Conservation (phyloP, 1,140 invertebrate species). For the Drosophila equinoxialis region DNA sequence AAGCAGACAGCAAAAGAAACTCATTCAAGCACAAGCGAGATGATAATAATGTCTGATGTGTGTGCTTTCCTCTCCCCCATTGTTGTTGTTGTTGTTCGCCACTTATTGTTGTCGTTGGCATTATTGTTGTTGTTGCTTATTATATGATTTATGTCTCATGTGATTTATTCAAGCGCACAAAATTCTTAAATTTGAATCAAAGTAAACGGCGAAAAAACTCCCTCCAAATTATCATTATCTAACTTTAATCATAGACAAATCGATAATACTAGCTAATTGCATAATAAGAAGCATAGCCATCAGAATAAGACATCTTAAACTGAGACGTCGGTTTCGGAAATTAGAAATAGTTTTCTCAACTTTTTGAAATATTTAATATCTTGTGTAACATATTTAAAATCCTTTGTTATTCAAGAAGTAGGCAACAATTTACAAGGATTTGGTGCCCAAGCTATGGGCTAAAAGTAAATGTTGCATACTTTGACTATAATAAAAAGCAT, state of each 20-base stretch:
- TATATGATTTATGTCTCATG: constrained; percentile 80
- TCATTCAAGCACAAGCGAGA: constrained; percentile 81
- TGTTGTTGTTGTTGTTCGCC: constrained; percentile 40
- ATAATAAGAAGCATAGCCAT: neutral
- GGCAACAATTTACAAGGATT: too few species aligned
- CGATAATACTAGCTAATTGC: neutral
- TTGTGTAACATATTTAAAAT: too few species aligned
- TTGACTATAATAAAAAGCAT: neutral
- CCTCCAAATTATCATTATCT: neutral
- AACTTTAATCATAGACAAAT: neutral
- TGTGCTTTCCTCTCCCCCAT: constrained; percentile 55
- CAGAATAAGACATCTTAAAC: too few species aligned
- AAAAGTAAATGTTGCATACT: too few species aligned
- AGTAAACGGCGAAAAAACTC: neutral
- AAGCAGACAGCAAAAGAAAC: constrained; percentile 58
- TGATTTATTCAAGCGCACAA: constrained; percentile 80
- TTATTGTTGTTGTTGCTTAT: constrained; percentile 39
- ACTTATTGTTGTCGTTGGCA: constrained; percentile 41
- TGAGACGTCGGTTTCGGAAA: too few species aligned
- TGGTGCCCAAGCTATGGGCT: too few species aligned
- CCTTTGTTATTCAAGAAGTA: too few species aligned
- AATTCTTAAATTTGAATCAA: constrained; percentile 68
- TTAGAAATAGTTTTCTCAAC: too few species aligned
- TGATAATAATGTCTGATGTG: constrained; percentile 82
- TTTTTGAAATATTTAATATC: too few species aligned